Percentiles rank a stretch among this genome's conserved stretches.
Evolutionary conservation across 1,140 invertebrate species (phyloP).

Genomic region (Tetraneura akinire): DNA sequence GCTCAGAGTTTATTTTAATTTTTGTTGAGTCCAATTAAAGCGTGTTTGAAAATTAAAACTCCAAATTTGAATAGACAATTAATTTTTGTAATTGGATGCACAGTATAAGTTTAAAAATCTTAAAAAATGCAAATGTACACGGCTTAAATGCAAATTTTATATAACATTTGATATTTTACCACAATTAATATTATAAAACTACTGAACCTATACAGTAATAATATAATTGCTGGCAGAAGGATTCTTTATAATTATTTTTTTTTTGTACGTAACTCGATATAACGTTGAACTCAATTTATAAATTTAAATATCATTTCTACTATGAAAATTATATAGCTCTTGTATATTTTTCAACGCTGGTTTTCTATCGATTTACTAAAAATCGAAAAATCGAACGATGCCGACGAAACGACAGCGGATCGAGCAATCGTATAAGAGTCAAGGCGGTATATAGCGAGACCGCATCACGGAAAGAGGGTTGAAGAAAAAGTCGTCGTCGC

Average conservation of each 20-base stretch:
- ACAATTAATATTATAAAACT: conserved; percentile 1
- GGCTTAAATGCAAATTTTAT: conserved; percentile 15
- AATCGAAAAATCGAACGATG: no score
- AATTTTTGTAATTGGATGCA: conserved; percentile 33
- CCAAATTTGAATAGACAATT: conserved; percentile 22
- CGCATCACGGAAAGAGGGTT: not conserved
- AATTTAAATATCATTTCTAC: no score
- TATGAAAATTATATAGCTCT: no score
- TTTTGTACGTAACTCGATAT: no score
- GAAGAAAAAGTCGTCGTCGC: not conserved
- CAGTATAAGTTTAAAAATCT: conserved; percentile 24
- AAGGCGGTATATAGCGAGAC: not conserved
- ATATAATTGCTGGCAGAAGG: not conserved
- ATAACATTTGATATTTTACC: no score
- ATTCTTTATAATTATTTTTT: not conserved
- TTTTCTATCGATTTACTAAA: no score
- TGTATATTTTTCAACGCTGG: no score
- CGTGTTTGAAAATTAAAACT: conserved; percentile 8
- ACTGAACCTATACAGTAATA: not conserved
- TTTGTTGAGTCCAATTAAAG: conserved; percentile 2
- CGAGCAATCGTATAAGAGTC: no score
- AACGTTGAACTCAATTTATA: no score
- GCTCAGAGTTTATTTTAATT: conserved; percentile 6
- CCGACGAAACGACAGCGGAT: not conserved
- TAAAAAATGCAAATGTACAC: conserved; percentile 30